Evolutionary conservation across 2,797 vertebrate genomes (phyloP), one percentile per base, ranked within the genome.

Genomic region (Eptatretus atami): DNA sequence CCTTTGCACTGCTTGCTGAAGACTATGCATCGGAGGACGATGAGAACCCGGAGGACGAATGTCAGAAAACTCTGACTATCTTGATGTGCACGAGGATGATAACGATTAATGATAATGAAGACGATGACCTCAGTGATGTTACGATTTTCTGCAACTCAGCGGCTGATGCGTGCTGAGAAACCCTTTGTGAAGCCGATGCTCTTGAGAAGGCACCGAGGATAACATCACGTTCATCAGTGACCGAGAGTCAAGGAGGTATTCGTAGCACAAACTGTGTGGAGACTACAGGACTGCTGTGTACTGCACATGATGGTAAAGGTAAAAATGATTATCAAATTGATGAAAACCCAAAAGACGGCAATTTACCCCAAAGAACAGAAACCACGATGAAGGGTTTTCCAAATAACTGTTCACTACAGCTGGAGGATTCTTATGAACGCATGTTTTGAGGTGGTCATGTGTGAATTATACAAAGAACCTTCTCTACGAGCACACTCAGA

Each of bases 41-140:
- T 3, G 76, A 78, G 15, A 77, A 75, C 24, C 68, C 68, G 1
- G 64, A 69, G 1, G 67, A 66, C 25, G 15, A 10, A 1, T 2
- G 6, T 44, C 31, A 44, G 31, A 44, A 44, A 44, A 44, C 31
- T 8, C 31, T 44, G 4, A 44, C 31, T 8, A 44, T 44, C 31
- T 44, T 44, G 31, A 44, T 44, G 31, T 44, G 31, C 31, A 44
- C 31, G 31, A 44, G 31, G 31, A 44, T 8, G 63, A 67, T 65
- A 75, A 73, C 52, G 71, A 72, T 1, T n/a, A 67, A 63, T 0
- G 74, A 95, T 24, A 12, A 61, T 68, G 79, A 82, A 11, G 86
- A 93, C 55, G 73, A 80, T 25, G 92, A 95, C 69, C 75, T 98
- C 72, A 78, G 86, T 53, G 84, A 93, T 72, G 90, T 96, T 95